These are phyloP conservation scores for Coranthus polyacanthus DNA, from an alignment of 2,797 vertebrate genomes.

Conservation along the genomic window DNA sequence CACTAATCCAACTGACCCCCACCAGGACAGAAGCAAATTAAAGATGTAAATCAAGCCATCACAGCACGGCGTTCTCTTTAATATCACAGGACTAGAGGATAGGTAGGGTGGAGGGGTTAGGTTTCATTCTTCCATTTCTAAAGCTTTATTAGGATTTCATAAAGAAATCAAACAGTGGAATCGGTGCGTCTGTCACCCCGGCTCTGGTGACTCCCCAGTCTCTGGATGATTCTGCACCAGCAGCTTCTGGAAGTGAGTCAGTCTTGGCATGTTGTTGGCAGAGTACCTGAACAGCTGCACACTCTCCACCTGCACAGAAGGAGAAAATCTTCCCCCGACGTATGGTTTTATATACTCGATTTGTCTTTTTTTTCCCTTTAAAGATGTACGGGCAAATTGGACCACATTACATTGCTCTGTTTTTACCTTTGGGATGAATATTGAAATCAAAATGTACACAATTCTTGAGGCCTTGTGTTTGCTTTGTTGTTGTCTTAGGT, in stretches of 20 bases:
- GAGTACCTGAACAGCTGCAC: slow-evolving; percentile 64
- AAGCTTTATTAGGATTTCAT: slow-evolving; percentile 59
- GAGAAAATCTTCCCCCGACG: slow-evolving; percentile 43
- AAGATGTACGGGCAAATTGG: slow-evolving; percentile 25
- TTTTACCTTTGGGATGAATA: neutral
- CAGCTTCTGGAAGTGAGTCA: slow-evolving; percentile 59
- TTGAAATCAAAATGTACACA: neutral
- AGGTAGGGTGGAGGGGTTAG: neutral
- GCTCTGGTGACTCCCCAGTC: slow-evolving; percentile 27
- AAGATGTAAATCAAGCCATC: neutral
- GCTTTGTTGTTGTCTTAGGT: too few species aligned
- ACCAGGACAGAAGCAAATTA: neutral
- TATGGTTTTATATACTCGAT: slow-evolving; percentile 50
- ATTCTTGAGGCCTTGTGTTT: neutral
- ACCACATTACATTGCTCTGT: slow-evolving; percentile 14
- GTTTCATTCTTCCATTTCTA: slow-evolving; percentile 17
- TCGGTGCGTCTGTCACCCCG: slow-evolving; percentile 6
- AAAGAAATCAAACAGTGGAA: slow-evolving; percentile 41
- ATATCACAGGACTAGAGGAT: neutral
- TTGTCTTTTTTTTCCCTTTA: slow-evolving; percentile 32
- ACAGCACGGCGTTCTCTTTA: neutral
- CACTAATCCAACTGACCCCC: neutral
- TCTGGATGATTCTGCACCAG: slow-evolving; percentile 56
- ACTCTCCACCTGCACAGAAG: slow-evolving; percentile 34
- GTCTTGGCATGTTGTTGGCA: slow-evolving; percentile 58